phyloP scores from a whole-genome alignment of 2,888 invertebrate species.

The Phyllotreta striolata region DNA sequence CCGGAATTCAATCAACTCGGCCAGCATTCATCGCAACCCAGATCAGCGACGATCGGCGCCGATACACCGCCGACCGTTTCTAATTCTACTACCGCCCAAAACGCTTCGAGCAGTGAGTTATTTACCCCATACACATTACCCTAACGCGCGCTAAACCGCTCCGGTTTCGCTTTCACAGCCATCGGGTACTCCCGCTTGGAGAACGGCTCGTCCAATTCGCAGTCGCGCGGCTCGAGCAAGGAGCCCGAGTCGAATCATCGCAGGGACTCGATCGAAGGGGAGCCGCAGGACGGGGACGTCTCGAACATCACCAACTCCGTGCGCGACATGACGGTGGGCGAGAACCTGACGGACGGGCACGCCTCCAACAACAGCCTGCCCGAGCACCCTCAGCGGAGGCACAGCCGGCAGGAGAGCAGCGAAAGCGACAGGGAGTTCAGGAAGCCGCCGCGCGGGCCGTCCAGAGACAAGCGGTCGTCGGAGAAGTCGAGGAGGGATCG shows the following conservation, averaged over 20 bases:
- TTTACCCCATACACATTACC: conserved; percentile 29
- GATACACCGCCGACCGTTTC: conserved; percentile 56
- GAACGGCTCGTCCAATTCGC: conserved; percentile 9
- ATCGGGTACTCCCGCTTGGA: conserved; percentile 18
- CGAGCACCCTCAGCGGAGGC: conserved; percentile 42
- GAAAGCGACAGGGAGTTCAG: conserved; percentile 54
- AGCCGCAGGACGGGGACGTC: conserved; percentile 48
- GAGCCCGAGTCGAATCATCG: conserved; percentile 38
- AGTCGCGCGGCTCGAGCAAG: conserved; percentile 11
- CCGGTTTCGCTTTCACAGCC: conserved; percentile 9
- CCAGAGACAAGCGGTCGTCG: conserved; percentile 40
- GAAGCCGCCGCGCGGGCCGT: conserved; percentile 38
- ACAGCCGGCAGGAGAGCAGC: conserved; percentile 55
- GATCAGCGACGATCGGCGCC: conserved; percentile 61
- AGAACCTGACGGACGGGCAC: conserved; percentile 52
- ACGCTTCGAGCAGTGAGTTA: conserved; percentile 41
- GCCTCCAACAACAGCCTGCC: conserved; percentile 44
- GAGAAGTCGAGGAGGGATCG: conserved; percentile 41
- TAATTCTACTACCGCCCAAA: conserved; percentile 21
- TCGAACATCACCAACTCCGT: conserved; percentile 52
- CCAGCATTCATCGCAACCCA: conserved; percentile 45
- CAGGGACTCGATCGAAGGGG: conserved; percentile 54
- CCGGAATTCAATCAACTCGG: conserved; percentile 46
- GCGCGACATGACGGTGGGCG: conserved; percentile 57
- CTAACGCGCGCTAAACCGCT: neutral